Evolutionary conservation across 2,797 vertebrate species (phyloP).

Genomic region (Pangasius krempfi): DNA sequence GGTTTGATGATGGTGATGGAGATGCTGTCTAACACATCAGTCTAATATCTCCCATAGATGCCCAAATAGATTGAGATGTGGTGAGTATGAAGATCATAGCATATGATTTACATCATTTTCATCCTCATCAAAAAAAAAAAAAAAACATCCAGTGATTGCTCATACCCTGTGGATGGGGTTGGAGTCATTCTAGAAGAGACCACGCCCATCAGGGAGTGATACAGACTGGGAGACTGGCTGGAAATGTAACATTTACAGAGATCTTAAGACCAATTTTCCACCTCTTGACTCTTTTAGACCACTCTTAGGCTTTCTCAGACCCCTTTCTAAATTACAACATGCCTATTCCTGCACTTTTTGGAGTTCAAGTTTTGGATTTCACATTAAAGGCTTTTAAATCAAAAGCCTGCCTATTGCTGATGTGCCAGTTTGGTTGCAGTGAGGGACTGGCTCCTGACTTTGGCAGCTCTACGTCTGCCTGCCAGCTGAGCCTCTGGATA

Average conservation of each 20-base stretch:
- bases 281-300: background rate
- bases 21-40: background rate
- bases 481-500: conserved; percentile 44
- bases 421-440: conserved; percentile 16
- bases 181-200: background rate
- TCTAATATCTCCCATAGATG: background rate
- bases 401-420: conserved; percentile 16
- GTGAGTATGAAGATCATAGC: background rate
- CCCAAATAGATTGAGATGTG: background rate
- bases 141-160: background rate
- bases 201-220: background rate
- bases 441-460: conserved; percentile 8
- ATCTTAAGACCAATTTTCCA: background rate
- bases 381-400: conserved; percentile 2
- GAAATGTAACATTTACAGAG: background rate
- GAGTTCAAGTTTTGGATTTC: background rate
- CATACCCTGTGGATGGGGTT: background rate
- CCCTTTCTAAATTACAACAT: background rate
- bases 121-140: background rate
- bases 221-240: background rate
- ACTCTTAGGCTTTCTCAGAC: no score
- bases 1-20: background rate
- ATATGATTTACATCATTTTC: background rate
- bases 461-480: conserved; percentile 8
- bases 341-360: background rate